These are phyloP conservation scores for Eupeodes latifasciatus DNA, from an alignment of 2,888 invertebrate species.

Conservation along the genomic window DNA sequence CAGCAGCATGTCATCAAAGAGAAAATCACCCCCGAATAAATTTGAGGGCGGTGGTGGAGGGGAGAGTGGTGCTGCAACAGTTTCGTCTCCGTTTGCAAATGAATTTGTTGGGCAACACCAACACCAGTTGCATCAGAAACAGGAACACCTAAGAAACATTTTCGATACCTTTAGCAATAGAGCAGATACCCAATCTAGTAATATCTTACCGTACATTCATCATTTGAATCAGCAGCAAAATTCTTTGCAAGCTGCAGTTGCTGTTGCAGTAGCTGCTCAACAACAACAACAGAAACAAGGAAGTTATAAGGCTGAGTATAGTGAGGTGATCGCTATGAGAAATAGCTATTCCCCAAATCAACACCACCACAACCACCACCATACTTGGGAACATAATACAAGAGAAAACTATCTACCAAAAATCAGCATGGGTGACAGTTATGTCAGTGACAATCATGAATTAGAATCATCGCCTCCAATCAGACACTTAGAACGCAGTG, in stretches of 20 bases:
- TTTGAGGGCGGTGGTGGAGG: constrained; percentile 87
- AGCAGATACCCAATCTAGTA: constrained; percentile 55
- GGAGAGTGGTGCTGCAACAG: constrained; percentile 32
- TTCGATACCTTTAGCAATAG: constrained; percentile 62
- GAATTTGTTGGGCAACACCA: constrained; percentile 59
- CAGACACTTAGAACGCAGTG: not conserved
- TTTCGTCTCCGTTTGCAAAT: constrained; percentile 41
- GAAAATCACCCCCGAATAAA: constrained; percentile 97
- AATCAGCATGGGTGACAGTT: constrained; percentile 39
- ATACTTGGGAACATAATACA: constrained; percentile 37
- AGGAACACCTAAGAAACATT: constrained; percentile 68
- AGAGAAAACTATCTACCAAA: constrained; percentile 61
- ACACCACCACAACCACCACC: constrained; percentile 2
- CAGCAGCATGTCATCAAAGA: constrained; percentile 96
- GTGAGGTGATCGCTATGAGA: constrained; percentile 44
- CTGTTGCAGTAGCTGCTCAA: constrained; percentile 69
- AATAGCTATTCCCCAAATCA: constrained; percentile 36
- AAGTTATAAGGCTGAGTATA: constrained; percentile 46
- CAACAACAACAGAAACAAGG: constrained; percentile 41
- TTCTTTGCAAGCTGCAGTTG: constrained; percentile 59
- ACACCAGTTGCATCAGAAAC: constrained; percentile 63
- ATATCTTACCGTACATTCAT: constrained; percentile 68
- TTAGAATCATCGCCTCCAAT: constrained; percentile 1
- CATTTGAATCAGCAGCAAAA: constrained; percentile 65
- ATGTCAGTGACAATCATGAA: constrained; percentile 22